A percentile compares a stretch with the other conserved stretches of the same genome.
These are phyloP conservation scores for Delphinus delphis DNA, from an alignment of 2,113 vertebrate species.

Conservation along the genomic window DNA sequence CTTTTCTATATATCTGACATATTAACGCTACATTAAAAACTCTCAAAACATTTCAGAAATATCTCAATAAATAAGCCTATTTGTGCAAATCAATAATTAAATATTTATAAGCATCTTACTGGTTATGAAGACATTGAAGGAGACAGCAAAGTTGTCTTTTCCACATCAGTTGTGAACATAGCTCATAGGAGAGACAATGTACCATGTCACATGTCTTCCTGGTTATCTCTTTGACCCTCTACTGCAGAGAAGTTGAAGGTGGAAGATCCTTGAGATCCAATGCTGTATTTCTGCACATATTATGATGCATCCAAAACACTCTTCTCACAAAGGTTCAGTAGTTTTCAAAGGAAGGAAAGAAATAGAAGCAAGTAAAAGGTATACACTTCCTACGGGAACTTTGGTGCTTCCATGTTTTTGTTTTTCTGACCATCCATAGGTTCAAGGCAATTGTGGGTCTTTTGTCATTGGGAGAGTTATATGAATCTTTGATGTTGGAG, in stretches of 20 bases:
- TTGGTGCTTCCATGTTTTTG: background rate
- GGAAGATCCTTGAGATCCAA: background rate
- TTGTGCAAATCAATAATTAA: background rate
- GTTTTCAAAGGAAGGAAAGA: conserved; percentile 5
- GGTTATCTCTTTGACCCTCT: background rate
- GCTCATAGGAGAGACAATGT: background rate
- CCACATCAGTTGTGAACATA: background rate
- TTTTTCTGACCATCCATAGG: background rate
- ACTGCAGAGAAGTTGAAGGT: background rate
- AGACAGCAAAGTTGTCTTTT: background rate
- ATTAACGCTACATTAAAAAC: background rate
- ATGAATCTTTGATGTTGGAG: background rate
- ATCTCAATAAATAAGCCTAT: background rate
- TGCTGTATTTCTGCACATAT: background rate
- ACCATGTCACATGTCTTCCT: background rate
- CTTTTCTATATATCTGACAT: background rate
- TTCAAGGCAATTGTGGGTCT: background rate
- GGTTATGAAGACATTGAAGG: background rate
- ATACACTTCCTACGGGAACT: background rate
- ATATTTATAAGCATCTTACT: background rate
- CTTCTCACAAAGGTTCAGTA: background rate
- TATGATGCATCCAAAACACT: background rate
- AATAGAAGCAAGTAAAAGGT: background rate
- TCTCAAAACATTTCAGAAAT: background rate
- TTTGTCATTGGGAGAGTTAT: background rate